Conservation (phyloP, 2,797 vertebrate species). For the Chlorospingus flavigularis region DNA sequence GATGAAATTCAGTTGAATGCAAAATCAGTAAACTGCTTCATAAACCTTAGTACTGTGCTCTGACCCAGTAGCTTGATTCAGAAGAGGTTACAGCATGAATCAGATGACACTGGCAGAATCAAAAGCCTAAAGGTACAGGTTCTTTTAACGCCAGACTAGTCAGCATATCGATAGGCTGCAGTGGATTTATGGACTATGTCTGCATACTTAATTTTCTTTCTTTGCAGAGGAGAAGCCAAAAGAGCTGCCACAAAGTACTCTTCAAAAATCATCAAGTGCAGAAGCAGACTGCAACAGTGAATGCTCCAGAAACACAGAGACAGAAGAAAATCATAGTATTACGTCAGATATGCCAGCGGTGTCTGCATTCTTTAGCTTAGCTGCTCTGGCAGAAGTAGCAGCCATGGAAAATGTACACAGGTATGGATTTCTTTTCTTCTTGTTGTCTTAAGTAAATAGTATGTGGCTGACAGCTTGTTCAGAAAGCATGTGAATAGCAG, state of each 20-base stretch:
- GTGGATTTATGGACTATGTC: not conserved
- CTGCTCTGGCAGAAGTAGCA: constrained; percentile 96
- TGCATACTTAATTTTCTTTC: not conserved
- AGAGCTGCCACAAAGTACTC: constrained; percentile 83
- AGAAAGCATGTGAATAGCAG: not conserved
- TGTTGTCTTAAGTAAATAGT: not conserved
- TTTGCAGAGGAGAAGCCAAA: constrained; percentile 87
- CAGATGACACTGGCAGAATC: not conserved
- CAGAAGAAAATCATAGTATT: constrained; percentile 75
- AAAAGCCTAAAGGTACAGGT: not conserved
- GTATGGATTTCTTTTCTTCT: constrained; percentile 63
- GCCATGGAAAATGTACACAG: constrained; percentile 99
- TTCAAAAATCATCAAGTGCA: constrained; percentile 73
- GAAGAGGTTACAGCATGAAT: not conserved
- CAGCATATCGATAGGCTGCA: not conserved
- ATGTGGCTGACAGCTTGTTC: not conserved
- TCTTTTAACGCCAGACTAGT: not conserved
- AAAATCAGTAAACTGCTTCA: not conserved
- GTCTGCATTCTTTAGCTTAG: constrained; percentile 93
- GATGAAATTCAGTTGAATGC: not conserved
- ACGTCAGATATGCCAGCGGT: constrained; percentile 78
- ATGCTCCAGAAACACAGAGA: constrained; percentile 75
- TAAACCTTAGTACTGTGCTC: not conserved
- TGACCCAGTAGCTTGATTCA: not conserved
- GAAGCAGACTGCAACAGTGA: constrained; percentile 85